Evolutionary conservation across 2,113 vertebrate species (phyloP).

Genomic region (Corythaeola cristata): DNA sequence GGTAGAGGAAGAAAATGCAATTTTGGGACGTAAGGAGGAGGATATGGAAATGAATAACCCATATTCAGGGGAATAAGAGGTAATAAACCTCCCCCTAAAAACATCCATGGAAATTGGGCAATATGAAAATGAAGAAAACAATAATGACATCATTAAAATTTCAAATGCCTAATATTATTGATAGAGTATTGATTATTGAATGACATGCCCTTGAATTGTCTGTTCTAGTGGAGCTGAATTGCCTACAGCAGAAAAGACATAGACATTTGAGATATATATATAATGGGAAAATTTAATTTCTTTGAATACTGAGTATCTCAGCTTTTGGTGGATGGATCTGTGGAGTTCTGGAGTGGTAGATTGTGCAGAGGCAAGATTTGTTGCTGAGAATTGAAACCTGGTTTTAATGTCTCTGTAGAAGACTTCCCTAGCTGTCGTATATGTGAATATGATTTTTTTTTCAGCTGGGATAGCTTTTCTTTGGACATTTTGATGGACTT

Average conservation of each 20-base stretch:
- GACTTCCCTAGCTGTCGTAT: background rate
- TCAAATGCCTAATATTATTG: background rate
- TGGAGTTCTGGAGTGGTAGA: background rate
- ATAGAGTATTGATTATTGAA: background rate
- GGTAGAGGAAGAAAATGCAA: background rate
- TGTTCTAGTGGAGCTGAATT: background rate
- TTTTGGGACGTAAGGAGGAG: background rate
- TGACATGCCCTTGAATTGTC: background rate
- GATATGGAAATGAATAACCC: background rate
- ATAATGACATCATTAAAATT: background rate
- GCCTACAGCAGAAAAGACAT: background rate
- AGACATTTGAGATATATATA: background rate
- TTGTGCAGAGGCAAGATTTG: background rate
- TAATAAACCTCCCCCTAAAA: background rate
- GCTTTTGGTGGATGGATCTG: background rate
- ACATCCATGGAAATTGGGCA: background rate
- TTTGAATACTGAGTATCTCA: background rate
- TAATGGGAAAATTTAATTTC: background rate
- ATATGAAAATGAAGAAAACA: background rate
- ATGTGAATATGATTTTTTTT: background rate
- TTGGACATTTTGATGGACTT: background rate
- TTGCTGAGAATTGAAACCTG: background rate
- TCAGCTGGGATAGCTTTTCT: background rate
- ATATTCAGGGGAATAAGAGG: background rate
- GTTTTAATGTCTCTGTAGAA: background rate